Evolutionary conservation across 2,113 vertebrate genomes (phyloP).

Genomic region (Calyptomena viridis): DNA sequence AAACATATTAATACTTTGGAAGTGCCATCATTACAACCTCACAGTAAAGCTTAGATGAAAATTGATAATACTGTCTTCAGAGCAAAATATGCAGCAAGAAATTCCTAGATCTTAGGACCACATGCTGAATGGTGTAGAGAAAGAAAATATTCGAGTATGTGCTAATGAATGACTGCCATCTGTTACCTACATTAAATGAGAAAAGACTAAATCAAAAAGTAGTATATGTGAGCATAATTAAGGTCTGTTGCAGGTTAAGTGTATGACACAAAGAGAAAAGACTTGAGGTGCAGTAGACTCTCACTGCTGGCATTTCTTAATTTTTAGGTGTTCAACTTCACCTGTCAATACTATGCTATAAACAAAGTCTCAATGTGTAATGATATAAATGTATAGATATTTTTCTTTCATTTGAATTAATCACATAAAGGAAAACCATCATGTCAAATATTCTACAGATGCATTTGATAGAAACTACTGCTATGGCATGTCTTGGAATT

Average conservation of each 20-base stretch:
- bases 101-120: not conserved
- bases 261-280: not conserved
- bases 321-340: not conserved
- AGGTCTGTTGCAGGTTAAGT: not conserved
- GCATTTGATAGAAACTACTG: not conserved
- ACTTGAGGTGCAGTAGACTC: not conserved
- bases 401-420: not conserved
- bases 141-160: not conserved
- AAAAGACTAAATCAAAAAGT: not conserved
- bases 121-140: not conserved
- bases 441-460: not conserved
- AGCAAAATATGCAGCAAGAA: not conserved
- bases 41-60: not conserved
- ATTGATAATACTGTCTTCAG: not conserved
- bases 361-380: not conserved
- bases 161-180: not conserved
- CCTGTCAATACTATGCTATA: not conserved
- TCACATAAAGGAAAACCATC: not conserved
- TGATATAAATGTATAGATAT: not conserved
- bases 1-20: not conserved
- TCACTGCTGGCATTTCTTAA: not conserved
- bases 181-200: not conserved
- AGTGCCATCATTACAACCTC: not conserved
- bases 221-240: not conserved
- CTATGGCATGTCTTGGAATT: not conserved